Evolutionary conservation across 2,888 invertebrate genomes (phyloP).

Genomic region (Drosophila paucipuncta): DNA sequence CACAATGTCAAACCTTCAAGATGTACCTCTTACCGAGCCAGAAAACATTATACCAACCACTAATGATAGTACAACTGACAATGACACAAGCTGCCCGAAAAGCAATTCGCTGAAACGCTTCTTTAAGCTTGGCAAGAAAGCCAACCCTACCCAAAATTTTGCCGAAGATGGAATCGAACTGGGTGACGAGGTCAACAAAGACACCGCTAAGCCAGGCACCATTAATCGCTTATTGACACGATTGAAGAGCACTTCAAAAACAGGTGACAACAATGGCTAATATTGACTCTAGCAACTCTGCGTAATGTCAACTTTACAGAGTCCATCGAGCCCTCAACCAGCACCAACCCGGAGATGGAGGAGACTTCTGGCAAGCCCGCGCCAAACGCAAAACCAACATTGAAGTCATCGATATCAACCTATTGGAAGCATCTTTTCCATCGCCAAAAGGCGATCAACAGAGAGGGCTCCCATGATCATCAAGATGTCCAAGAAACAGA

Average conservation of each 20-base stretch:
- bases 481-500: neutral
- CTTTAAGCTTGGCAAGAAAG: slow-evolving; percentile 70
- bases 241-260: slow-evolving; percentile 34
- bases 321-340: slow-evolving; percentile 8
- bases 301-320: slow-evolving; percentile 14
- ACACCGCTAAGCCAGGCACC: slow-evolving; percentile 33
- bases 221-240: slow-evolving; percentile 56
- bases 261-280: slow-evolving; percentile 25
- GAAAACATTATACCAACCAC: slow-evolving; percentile 37
- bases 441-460: slow-evolving; percentile 55
- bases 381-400: slow-evolving; percentile 48
- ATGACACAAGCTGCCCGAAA: slow-evolving; percentile 48
- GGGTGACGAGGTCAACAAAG: slow-evolving; percentile 32
- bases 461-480: slow-evolving; percentile 5
- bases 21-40: slow-evolving; percentile 61
- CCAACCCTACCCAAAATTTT: slow-evolving; percentile 1
- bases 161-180: slow-evolving; percentile 21
- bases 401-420: slow-evolving; percentile 74
- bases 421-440: slow-evolving; percentile 81
- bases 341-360: neutral
- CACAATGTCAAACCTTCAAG: slow-evolving; percentile 64
- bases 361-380: slow-evolving; percentile 16
- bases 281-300: neutral
- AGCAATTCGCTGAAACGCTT: slow-evolving; percentile 77
- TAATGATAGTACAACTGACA: slow-evolving; percentile 15